Percentiles rank a stretch among this genome's conserved stretches.
Evolutionary conservation across 2,888 invertebrate species (phyloP).

Genomic region (Euplagia quadripunctaria): DNA sequence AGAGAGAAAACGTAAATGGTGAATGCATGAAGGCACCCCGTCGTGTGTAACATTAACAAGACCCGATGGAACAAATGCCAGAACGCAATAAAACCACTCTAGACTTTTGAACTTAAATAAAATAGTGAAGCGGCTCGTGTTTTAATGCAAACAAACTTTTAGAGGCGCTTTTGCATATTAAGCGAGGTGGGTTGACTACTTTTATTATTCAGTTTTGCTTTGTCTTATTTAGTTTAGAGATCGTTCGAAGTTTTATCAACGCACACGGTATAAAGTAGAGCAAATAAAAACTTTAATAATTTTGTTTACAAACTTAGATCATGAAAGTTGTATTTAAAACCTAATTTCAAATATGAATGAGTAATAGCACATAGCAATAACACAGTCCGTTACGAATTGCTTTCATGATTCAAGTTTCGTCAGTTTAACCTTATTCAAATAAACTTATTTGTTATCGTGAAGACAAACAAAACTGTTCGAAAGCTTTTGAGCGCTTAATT

Average conservation of each 20-base stretch:
- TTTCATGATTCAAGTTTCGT: conserved; percentile 80
- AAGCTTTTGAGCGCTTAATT: conserved; percentile 81
- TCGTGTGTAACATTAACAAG: conserved; percentile 66
- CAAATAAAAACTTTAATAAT: conserved; percentile 64
- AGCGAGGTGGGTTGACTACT: conserved; percentile 88
- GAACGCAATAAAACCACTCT: conserved; percentile 87
- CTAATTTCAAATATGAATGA: conserved; percentile 3
- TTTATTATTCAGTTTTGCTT: conserved; percentile 85
- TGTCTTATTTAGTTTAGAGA: conserved; percentile 78
- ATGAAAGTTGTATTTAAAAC: conserved; percentile 69
- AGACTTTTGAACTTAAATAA: conserved; percentile 85
- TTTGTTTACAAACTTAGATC: conserved; percentile 73
- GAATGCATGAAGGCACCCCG: conserved; percentile 70
- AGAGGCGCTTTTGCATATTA: conserved; percentile 87
- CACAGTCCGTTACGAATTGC: conserved; percentile 48
- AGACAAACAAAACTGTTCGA: conserved; percentile 85
- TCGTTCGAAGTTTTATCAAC: conserved; percentile 60
- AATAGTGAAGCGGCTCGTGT: conserved; percentile 88
- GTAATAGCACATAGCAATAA: background rate
- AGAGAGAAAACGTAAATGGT: conserved; percentile 73
- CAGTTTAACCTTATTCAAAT: conserved; percentile 64
- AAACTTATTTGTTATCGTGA: conserved; percentile 65
- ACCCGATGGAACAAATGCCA: conserved; percentile 82
- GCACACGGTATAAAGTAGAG: conserved; percentile 63
- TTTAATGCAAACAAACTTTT: conserved; percentile 88